Base-by-base conservation (phyloP, 2,797 vertebrate species). In the Anabas testudineus region DNA sequence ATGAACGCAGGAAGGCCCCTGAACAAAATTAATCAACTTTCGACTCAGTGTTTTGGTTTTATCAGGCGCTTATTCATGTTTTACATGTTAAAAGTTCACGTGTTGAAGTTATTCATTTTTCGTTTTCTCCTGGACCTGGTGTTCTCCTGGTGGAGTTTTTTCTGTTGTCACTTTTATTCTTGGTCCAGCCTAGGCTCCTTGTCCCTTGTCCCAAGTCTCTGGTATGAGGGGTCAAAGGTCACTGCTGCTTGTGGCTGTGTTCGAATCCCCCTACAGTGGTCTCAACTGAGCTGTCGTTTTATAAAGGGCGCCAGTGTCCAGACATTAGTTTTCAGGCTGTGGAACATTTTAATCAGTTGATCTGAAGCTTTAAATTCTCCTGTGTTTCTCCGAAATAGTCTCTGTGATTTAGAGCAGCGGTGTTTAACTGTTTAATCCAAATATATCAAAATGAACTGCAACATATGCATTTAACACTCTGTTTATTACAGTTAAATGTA, bases 151-250 rank as follows among this genome's bases (percentile, higher is more conserved):
- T 41, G 37, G n/a, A 32, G 9, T 36, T 16, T 41, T n/a, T 3
- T 59, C 22, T 43, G n/a, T 14, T 71, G 62, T 69, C 67, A 64
- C 70, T 83, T 88, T 88, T 75, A 83, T 82, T 67, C 82, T 32
- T 54, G 24, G 47, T 69, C 53, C 74, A 80, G 78, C 48, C 67
- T 21, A 28, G 41, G 61, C 74, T 84, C 74, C 83, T 66, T 53
- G 69, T 79, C 82, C 74, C 82, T 66, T 55, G 71, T 80, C 82
- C 84, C 87, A 87, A 87, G 77, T 86, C 88, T 80, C 85, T 91
- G 91, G 91, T 90, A 91, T 92, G 91, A 88, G 49, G 71, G 91
- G 91, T 87, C 90, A 92, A 87, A 89, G 92, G 92, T 91, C 88
- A 85, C 78, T 45, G 13, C 81, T 70, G 90, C 90, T 89, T 90